A percentile compares a stretch with the other conserved stretches of the same genome.
These are phyloP conservation scores for Drosophila arawakana DNA, from an alignment of 1,140 invertebrate genomes.

Conservation along the genomic window DNA sequence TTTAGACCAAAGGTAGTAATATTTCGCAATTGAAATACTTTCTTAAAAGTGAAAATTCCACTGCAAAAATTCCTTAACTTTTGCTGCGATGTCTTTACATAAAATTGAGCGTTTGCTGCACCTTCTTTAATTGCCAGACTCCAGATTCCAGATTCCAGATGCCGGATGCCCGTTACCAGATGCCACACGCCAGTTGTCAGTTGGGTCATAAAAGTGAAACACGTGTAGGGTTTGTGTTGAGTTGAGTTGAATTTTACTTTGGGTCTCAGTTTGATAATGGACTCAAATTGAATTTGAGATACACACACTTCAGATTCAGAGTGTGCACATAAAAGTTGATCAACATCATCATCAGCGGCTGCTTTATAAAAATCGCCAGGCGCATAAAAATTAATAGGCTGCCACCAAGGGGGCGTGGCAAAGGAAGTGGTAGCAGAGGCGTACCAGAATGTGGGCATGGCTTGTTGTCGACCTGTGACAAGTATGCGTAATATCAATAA, in stretches of 20 bases:
- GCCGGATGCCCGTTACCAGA: background rate
- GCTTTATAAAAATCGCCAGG: conserved; percentile 33
- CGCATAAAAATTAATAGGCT: conserved; percentile 45
- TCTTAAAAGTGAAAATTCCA: too few species aligned
- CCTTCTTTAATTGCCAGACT: conserved; percentile 2
- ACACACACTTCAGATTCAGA: background rate
- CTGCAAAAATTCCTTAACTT: too few species aligned
- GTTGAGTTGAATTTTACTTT: background rate
- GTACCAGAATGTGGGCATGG: background rate
- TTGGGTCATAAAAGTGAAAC: conserved; percentile 25
- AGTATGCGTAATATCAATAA: conserved; percentile 81
- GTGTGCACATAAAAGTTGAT: conserved; percentile 42
- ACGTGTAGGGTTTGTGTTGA: conserved; percentile 16
- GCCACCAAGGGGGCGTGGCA: conserved; percentile 3
- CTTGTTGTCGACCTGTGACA: conserved; percentile 39
- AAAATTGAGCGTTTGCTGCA: conserved; percentile 15
- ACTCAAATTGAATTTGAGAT: conserved; percentile 38
- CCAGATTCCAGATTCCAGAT: too few species aligned
- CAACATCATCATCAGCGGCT: background rate
- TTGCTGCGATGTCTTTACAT: background rate
- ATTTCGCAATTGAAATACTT: too few species aligned
- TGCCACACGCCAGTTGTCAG: background rate
- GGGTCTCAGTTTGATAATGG: conserved; percentile 35
- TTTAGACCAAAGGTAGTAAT: too few species aligned
- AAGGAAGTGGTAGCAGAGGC: background rate